Evolutionary conservation across 1,140 invertebrate species (phyloP), one percentile per base, ranked within the genome.

Genomic region (Rhagoletis pomonella): DNA sequence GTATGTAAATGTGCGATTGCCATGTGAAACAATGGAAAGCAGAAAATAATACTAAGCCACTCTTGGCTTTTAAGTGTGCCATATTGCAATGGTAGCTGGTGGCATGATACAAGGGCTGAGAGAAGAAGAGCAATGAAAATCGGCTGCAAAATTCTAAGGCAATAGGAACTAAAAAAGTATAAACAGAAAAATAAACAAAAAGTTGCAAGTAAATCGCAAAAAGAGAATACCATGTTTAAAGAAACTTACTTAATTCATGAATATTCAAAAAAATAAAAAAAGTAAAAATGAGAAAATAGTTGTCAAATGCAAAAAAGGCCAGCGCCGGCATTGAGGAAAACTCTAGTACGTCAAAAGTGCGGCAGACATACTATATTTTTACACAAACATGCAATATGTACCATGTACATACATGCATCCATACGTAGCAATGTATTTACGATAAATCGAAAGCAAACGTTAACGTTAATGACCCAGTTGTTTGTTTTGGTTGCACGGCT

Each of bases 381-480:
- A 39, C n/a, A 39, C 17, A 1, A 67, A 67, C 14, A 77, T 4
- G 47, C 73, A 55, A 14, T 19, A 81, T 55, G 47, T 29, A 62
- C 9, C 50, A 29, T 29, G 29, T 12, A 67, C 2, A 39, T 39
- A 62, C 17, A 14, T 67, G 19, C 42, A 39, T 12, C 19, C 42
- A 67, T 6, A 64, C n/a, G 14, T 7, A 5, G 2, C 62, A 29
- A 1, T 19, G 29, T 67, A 47, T 39, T 81, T 55, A 55, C 47
- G 55, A 81, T 29, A 81, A 81, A 81, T 81, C 73, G 73, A 81
- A 50, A 81, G 73, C 44, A 58, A 81, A 9, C 47, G 47, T 81
- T 81, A 81, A 81, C 47, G 73, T 81, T 81, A 81, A 81, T 81
- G 73, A 81, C 73, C 73, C 73, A 81, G 47, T 19, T 81, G 9